These are phyloP conservation scores for Pheosia tremula DNA, from an alignment of 2,888 invertebrate genomes.

Conservation along the genomic window DNA sequence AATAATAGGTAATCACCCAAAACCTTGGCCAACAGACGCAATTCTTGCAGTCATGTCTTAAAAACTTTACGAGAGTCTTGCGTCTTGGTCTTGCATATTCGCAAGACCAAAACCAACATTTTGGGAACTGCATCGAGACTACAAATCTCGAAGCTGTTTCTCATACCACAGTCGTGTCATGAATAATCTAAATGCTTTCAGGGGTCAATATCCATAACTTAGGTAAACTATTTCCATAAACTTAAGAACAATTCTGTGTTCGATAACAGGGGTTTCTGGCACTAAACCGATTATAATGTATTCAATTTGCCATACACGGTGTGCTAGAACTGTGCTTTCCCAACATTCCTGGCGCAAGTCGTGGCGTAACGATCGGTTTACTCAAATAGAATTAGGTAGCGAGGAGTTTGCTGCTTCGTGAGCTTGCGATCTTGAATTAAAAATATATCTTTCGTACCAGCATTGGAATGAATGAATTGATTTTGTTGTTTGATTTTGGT, in stretches of 20 bases:
- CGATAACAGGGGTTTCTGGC: constrained; percentile 5
- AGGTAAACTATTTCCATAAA: constrained; percentile 1
- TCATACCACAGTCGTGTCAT: neutral
- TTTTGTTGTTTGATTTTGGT: too few relatives aligned
- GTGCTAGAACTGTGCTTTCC: neutral
- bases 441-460: too few relatives aligned
- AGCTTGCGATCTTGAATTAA: neutral
- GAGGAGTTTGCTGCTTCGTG: neutral
- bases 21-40: too few relatives aligned
- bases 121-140: too few relatives aligned
- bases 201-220: neutral
- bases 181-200: neutral
- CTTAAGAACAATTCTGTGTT: constrained; percentile 6
- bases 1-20: too few relatives aligned
- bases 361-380: constrained; percentile 5
- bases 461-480: too few relatives aligned
- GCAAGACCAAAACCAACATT: too few relatives aligned
- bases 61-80: too few relatives aligned
- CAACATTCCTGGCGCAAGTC: constrained; percentile 3
- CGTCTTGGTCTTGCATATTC: too few relatives aligned
- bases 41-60: too few relatives aligned
- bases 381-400: constrained; percentile 3
- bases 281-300: constrained; percentile 5
- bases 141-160: neutral
- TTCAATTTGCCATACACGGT: constrained; percentile 8